Conservation (phyloP, 2,888 invertebrate genomes). For the Scelioninae gen. 1 region DNA sequence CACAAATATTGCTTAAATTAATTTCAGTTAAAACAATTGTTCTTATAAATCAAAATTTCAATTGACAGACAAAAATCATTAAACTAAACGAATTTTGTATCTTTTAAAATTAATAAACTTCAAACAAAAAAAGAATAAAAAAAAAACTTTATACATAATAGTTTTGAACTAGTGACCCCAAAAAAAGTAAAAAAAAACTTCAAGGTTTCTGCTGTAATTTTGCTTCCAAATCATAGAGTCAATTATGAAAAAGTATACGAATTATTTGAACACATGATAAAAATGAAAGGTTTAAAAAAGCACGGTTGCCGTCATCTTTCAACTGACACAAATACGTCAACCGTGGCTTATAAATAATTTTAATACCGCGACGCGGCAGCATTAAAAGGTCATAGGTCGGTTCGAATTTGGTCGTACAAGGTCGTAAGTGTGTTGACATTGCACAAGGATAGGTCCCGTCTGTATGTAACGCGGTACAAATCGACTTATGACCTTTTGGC, state of each 20-base stretch:
- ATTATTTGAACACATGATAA: not conserved
- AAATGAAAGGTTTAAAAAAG: not conserved
- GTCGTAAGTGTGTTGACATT: slow-evolving; percentile 53
- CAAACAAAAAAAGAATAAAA: no score
- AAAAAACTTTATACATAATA: no score
- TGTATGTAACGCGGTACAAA: slow-evolving; percentile 25
- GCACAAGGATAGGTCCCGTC: slow-evolving; percentile 21
- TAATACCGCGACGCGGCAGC: slow-evolving; percentile 33
- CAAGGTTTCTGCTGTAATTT: not conserved
- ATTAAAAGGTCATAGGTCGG: slow-evolving; percentile 51
- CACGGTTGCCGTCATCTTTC: slow-evolving; percentile 6
- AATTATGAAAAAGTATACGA: not conserved
- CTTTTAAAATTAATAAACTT: no score
- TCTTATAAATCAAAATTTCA: no score
- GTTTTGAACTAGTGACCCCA: no score
- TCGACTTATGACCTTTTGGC: slow-evolving; percentile 45
- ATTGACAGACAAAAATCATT: no score
- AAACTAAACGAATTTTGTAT: no score
- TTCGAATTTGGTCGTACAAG: slow-evolving; percentile 42
- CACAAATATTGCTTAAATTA: no score
- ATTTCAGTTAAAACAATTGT: no score
- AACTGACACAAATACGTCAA: slow-evolving; percentile 21
- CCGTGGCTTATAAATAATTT: slow-evolving; percentile 36
- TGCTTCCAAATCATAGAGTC: not conserved
- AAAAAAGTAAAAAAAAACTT: not conserved